These are phyloP conservation scores for Mus pahari DNA, from an alignment of 2,113 vertebrate genomes.

Conservation along the genomic window DNA sequence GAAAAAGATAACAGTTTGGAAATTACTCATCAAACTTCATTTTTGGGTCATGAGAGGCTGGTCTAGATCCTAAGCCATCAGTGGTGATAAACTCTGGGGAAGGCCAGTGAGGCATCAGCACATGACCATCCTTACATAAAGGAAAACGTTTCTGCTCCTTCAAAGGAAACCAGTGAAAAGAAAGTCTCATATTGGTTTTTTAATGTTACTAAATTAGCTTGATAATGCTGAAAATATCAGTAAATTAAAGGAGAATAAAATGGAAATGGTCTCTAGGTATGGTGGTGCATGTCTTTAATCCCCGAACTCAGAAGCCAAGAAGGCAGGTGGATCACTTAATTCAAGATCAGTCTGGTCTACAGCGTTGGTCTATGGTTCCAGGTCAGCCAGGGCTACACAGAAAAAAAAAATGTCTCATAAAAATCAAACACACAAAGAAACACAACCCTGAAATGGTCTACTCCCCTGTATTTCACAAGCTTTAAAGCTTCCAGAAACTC, in stretches of 20 bases:
- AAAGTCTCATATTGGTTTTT: background rate
- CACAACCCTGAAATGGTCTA: background rate
- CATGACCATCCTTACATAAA: background rate
- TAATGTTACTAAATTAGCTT: background rate
- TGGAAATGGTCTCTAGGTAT: background rate
- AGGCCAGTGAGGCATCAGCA: background rate
- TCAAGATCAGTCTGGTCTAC: background rate
- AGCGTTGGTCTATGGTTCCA: background rate
- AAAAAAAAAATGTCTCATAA: background rate
- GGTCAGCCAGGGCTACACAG: background rate
- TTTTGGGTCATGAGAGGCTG: background rate
- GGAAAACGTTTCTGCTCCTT: background rate
- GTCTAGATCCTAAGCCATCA: background rate
- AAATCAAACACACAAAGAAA: background rate
- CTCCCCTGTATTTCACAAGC: background rate
- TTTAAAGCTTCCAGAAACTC: slow-evolving; percentile 9
- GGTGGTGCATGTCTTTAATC: background rate
- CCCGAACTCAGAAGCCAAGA: background rate
- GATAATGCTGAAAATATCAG: background rate
- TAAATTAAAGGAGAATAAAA: slow-evolving; percentile 17
- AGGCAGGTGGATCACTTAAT: background rate
- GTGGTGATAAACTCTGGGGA: background rate
- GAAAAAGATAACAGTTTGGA: background rate
- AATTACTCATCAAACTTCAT: background rate
- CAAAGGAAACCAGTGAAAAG: background rate